These are phyloP conservation scores for Cremastinae sp. DNA, from an alignment of 2,888 invertebrate species.

Conservation along the genomic window DNA sequence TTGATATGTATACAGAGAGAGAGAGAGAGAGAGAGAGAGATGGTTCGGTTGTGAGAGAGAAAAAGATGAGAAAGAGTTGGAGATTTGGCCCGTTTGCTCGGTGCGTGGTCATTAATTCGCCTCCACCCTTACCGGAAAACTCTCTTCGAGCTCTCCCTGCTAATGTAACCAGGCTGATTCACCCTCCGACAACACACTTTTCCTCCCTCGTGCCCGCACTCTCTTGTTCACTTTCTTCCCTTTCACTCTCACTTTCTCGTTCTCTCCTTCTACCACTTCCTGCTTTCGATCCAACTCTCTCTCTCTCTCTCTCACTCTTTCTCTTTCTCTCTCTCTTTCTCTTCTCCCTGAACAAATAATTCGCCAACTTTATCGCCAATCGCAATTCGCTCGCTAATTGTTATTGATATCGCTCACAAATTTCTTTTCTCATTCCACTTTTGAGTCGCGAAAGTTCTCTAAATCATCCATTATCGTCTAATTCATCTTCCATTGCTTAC, in stretches of 20 bases:
- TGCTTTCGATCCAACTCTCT: no score
- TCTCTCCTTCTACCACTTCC: neutral
- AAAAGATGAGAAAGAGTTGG: constrained; percentile 9
- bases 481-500: no score
- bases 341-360: neutral
- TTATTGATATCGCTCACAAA: constrained; percentile 24
- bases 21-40: constrained; percentile 41
- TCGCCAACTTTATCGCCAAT: constrained; percentile 21
- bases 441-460: constrained; percentile 5
- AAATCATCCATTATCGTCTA: no score
- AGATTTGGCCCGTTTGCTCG: constrained; percentile 38
- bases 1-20: neutral
- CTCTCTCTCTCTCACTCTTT: neutral
- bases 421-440: neutral
- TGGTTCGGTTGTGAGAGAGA: no score
- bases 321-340: neutral
- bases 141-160: constrained; percentile 46
- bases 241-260: neutral
- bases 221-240: neutral
- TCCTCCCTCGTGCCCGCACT: neutral
- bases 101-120: constrained; percentile 57
- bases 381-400: constrained; percentile 27
- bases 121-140: constrained; percentile 32
- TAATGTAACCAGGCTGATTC: constrained; percentile 53
- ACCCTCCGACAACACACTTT: constrained; percentile 48